Base-by-base conservation (phyloP, 2,888 invertebrate species). In the Drosophila nigricruria region DNA sequence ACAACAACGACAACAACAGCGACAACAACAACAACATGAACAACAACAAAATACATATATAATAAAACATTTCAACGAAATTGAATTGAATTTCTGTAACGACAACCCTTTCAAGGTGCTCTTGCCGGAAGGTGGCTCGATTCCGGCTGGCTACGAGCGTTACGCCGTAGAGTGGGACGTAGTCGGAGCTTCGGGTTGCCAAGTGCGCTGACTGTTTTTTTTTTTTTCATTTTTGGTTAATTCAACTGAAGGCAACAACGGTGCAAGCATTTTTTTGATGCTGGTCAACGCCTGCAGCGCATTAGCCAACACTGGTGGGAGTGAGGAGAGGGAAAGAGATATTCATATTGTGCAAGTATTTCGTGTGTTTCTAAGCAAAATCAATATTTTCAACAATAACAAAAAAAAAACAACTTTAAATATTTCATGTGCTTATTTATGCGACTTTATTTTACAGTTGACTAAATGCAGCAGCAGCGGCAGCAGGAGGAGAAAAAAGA, bases 391-490 rank as follows among this genome's bases (percentile, higher is more conserved):
- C 20, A 64, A 56, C 2, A 70, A 66, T 62, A 73, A 50, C 36
- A 64, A 64, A 58, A 54, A 12, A 70, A 64, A 69, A 73, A 56
- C 23, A 69, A 66, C 59, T 70, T 66, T 71, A 85, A 80, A 82
- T 71, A 56, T 77, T 82, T 73, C 57, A 77, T 77, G 64, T 45
- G 60, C 38, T 77, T 82, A 77, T 80, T 82, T 82, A 82, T 79
- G 74, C 74, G 73, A 80, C 86, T 80, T 86, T 82, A 86, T 80
- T 82, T 82, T 86, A 80, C 82, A 86, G 67, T 73, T 75, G 75
- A 82, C 68, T 86, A 75, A 77, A 73, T 82, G 67, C 68, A 52
- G 56, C 50, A 42, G 38, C 52, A 57, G 20, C 16, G 42, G 40
- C 6, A 3, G 40, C 2, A 18, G 45, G 2, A 3, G 43, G 20